phyloP scores from a whole-genome alignment of 2,797 vertebrate species.

The Spinus olivaceus region DNA sequence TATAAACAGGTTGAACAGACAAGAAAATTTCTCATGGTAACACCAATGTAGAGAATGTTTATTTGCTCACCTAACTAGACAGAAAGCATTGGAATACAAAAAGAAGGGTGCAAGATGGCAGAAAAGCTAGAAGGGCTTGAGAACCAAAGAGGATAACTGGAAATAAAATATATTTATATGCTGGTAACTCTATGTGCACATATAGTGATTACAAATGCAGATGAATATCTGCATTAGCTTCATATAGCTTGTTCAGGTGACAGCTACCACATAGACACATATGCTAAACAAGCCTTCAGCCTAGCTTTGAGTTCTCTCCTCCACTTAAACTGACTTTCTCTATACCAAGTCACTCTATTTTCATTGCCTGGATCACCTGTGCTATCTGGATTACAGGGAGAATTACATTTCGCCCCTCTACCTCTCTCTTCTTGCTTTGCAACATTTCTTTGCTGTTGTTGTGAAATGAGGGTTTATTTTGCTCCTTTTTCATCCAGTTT shows the following conservation, averaged over 20 bases:
- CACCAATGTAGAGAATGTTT: not conserved
- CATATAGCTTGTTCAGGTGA: not conserved
- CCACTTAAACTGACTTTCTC: not conserved
- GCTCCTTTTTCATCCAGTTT: not conserved
- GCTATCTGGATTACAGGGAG: not conserved
- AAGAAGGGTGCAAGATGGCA: not conserved
- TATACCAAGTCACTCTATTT: not conserved
- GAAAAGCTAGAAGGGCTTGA: not conserved
- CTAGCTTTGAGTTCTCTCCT: not conserved
- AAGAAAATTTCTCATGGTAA: not conserved
- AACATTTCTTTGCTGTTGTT: not conserved
- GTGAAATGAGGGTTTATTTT: not conserved
- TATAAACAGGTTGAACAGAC: not conserved
- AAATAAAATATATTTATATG: not conserved
- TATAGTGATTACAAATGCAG: not conserved
- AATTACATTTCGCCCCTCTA: not conserved
- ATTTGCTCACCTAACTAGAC: not conserved
- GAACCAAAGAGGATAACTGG: not conserved
- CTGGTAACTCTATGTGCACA: not conserved
- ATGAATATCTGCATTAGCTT: not conserved
- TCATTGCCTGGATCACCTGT: not conserved
- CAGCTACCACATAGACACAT: not conserved
- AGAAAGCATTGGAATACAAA: not conserved
- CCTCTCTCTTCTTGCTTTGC: not conserved
- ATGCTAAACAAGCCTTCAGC: not conserved